These are phyloP conservation scores for Siderastrea siderea DNA, from an alignment of 92 coral and sea anemone genomes.

Conservation along the genomic window DNA sequence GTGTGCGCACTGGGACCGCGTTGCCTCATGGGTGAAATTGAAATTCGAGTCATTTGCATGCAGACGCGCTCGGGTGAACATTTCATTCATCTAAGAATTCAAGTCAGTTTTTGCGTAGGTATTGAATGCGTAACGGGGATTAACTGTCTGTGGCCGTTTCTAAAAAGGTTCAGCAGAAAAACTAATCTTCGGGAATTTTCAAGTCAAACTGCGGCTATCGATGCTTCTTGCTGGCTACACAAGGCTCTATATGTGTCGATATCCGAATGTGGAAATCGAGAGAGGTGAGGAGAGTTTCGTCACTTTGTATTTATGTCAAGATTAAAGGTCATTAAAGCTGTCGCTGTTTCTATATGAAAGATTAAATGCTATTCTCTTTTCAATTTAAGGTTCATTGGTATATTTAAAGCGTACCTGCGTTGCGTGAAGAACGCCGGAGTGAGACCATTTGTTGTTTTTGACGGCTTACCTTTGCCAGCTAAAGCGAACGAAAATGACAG, in stretches of 20 bases:
- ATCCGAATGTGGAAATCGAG: conserved; percentile 26
- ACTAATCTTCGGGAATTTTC: conserved; percentile 39
- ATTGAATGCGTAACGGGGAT: conserved; percentile 62
- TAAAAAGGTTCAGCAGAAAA: conserved; percentile 31
- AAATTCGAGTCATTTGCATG: no score
- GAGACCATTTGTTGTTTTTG: conserved; percentile 35
- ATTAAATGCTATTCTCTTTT: no score
- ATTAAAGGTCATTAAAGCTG: no score
- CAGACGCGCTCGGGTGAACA: no score
- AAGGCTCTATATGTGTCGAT: conserved; percentile 55
- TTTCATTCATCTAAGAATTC: no score
- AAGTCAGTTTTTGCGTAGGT: background rate
- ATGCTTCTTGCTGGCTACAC: conserved; percentile 78
- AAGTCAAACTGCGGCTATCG: conserved; percentile 56
- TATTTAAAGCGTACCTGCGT: conserved; percentile 9
- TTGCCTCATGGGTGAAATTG: no score
- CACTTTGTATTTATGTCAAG: no score
- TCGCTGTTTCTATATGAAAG: no score
- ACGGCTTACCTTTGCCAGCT: conserved; percentile 26
- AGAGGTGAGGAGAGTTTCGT: conserved; percentile 30
- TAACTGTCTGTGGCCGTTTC: conserved; percentile 48
- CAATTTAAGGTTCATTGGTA: conserved; percentile 22
- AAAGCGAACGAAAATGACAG: conserved; percentile 54
- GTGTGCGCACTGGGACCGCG: no score
- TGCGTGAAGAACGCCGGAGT: conserved; percentile 34